Evolutionary conservation across 2,113 vertebrate species (phyloP).

Genomic region (Haemorhous mexicanus): DNA sequence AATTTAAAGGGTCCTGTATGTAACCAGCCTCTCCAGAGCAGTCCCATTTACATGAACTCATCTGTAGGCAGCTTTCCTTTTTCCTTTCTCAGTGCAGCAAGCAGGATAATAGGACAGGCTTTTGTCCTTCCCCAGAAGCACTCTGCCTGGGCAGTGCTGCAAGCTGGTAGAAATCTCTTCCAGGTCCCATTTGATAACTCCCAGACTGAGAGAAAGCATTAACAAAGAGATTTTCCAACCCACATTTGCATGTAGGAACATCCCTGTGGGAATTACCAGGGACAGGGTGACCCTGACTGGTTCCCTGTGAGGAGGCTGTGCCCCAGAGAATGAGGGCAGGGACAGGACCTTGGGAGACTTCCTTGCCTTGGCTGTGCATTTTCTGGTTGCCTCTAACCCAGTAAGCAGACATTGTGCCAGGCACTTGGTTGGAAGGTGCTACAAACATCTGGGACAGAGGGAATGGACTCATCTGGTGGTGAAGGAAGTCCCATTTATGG

Average conservation of each 20-base stretch:
- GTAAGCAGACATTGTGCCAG: background rate
- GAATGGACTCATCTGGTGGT: background rate
- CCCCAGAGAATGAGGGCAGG: background rate
- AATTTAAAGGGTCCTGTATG: background rate
- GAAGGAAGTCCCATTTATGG: background rate
- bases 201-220: background rate
- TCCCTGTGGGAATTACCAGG: background rate
- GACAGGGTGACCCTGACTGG: background rate
- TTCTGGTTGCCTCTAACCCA: background rate
- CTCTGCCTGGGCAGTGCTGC: background rate
- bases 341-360: background rate
- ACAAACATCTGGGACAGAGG: background rate
- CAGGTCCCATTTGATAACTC: background rate
- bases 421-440: background rate
- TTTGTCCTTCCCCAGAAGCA: background rate
- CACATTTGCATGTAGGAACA: rapidly evolving
- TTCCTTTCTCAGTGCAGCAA: background rate
- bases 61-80: background rate
- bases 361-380: background rate
- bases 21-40: background rate
- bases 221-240: background rate
- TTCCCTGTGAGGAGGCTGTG: background rate
- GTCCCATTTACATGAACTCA: background rate
- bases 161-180: background rate
- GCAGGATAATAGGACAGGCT: background rate